Evolutionary conservation across 2,113 vertebrate genomes (phyloP).

Genomic region (Hippocampus zosterae): DNA sequence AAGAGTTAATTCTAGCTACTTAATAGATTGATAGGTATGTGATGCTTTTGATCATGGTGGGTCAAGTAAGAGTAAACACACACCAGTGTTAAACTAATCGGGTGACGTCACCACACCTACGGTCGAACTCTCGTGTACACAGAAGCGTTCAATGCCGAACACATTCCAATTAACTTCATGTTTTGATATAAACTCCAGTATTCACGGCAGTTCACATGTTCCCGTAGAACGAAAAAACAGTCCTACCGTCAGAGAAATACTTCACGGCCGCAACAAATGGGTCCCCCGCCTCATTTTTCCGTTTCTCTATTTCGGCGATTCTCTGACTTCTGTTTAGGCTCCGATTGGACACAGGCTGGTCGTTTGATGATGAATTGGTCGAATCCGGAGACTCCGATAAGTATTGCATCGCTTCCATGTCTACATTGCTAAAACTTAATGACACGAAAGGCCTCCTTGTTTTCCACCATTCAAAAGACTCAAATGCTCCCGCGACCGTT

Average conservation of each 20-base stretch:
- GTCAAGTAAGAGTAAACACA: too few relatives aligned
- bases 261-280: conserved; percentile 72
- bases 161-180: background rate
- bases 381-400: conserved; percentile 23
- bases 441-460: background rate
- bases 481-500: conserved; percentile 72
- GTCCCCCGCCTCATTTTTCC: conserved; percentile 44
- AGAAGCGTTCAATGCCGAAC: background rate
- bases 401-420: conserved; percentile 55
- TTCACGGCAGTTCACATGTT: background rate
- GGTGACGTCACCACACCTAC: background rate
- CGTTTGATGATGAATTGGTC: conserved; percentile 18
- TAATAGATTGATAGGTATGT: too few relatives aligned
- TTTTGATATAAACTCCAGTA: background rate
- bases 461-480: conserved; percentile 59
- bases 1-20: too few relatives aligned
- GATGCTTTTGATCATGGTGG: too few relatives aligned
- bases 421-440: conserved; percentile 48
- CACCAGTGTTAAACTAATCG: background rate
- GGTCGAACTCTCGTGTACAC: background rate
- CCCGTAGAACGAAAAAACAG: background rate
- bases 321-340: conserved; percentile 62
- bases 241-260: conserved; percentile 73
- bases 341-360: conserved; percentile 35
- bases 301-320: conserved; percentile 58